Evolutionary conservation across 2,797 vertebrate species (phyloP), one percentile per base, ranked within the genome.

Genomic region (Clarias laeviceps): DNA sequence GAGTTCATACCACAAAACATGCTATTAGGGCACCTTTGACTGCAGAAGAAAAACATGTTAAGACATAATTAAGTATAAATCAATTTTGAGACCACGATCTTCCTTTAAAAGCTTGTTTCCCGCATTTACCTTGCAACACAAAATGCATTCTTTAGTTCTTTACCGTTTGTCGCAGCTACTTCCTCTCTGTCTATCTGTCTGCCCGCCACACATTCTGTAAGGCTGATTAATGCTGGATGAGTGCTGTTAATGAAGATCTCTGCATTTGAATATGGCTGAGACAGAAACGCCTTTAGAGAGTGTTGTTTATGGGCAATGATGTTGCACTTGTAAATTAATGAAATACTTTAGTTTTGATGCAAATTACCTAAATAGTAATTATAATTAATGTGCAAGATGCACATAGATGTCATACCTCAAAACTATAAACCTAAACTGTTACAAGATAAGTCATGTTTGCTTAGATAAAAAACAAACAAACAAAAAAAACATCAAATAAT

Each of bases 181-280:
- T 29, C n/a, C 82, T 86, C 85, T 84, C 84, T 84, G 72, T 88
- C 89, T 89, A 85, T 29, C 61, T 68, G 1, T 73, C 8, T 74
- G 15, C 61, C 87, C 85, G 37, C 68, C 87, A 89, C 84, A 88
- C 76, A 84, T 61, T 76, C 50, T 89, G 88, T 93, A 91, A 88
- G 80, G 77, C 89, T 88, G 84, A 92, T 93, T 92, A 94, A 92
- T 90, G 91, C 90, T 86, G 79, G 88, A 89, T 91, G 90, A 92
- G 92, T 90, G 88, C 80, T 89, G 90, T 93, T 94, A 93, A 93
- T 92, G 91, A 94, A 87, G 90, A 85, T 86, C 91, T 93, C 91
- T 91, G 91, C 91, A 94, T 95, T 93, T 93, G 90, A 94, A 94
- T 94, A 91, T 84, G 76, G 70, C 87, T 85, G 34, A 79, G 29